Conservation (phyloP, 2,888 invertebrate species). For the Autographa gamma region DNA sequence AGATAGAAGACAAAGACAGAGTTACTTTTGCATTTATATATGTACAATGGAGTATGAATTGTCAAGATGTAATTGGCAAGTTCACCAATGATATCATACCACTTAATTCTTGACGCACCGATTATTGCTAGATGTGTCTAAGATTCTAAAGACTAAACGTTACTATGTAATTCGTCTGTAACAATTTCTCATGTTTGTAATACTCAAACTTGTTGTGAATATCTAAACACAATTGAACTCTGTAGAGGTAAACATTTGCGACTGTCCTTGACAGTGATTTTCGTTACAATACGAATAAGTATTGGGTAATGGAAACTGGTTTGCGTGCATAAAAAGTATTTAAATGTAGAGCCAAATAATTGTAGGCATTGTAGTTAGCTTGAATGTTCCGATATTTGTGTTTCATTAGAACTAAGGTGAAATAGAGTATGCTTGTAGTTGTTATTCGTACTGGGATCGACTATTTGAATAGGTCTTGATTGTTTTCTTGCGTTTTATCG, state of each 20-base stretch:
- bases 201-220: not conserved
- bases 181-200: no score
- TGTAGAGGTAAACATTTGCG: not conserved
- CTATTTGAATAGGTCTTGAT: not conserved
- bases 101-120: not conserved
- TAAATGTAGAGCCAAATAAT: not conserved
- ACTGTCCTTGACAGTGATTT: conserved; percentile 1
- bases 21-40: no score
- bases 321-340: not conserved
- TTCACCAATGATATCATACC: not conserved
- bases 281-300: conserved; percentile 1
- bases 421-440: not conserved
- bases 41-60: no score
- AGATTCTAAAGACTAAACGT: not conserved
- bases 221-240: not conserved
- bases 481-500: not conserved
- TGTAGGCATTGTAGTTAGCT: not conserved
- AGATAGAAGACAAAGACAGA: no score
- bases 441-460: not conserved
- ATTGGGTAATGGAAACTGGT: not conserved
- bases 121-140: not conserved
- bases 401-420: not conserved
- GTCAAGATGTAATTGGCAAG: not conserved
- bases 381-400: not conserved
- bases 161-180: not conserved